Evolutionary conservation across 2,888 invertebrate species (phyloP), one percentile per base, ranked within the genome.

Genomic region (Minunthozetes semirufus): DNA sequence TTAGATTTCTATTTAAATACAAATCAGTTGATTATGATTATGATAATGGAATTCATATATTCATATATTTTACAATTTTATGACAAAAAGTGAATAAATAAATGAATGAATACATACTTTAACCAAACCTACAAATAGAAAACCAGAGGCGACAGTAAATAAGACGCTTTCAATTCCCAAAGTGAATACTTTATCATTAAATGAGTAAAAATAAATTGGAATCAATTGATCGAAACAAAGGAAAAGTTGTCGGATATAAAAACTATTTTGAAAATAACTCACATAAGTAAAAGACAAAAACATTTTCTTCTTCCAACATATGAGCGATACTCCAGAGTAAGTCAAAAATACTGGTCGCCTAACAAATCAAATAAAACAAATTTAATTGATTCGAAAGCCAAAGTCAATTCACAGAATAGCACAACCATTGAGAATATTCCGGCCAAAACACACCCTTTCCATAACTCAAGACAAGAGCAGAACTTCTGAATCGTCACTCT

Each of bases 291-390:
- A 75, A 75, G 13, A 75, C 46, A n/a, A 68, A 63, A 17, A 66
- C 50, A 27, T 59, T 48, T n/a, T 72, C 53, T 63, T 75, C 75
- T 19, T 73, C 66, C 0, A 75, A 27, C 75, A 75, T 75, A 61
- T 75, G 56, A 22, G 53, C 75, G 25, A 72, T 73, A 50, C 75
- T 75, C 75, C 75, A 75, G n/a, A 75, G 19, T 73, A 75, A 42
- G 66, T 75, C 75, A 48, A 75, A 75, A 33, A 75, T 72, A 42
- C 75, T 75, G 11, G 75, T 75, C 27, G 72, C 61, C 75, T 75
- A 27, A n/a, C 1, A 13, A 22, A 4, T 17, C 13, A 33, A 15
- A 9, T 56, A 56, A 22, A 17, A n/a, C n/a, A n/a, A n/a, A 3
- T n/a, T 22, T 19, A 56, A 22, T 56, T 56, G 56, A 5, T 56